Conservation (phyloP, 2,113 vertebrate genomes). For the Trichechus manatus region DNA sequence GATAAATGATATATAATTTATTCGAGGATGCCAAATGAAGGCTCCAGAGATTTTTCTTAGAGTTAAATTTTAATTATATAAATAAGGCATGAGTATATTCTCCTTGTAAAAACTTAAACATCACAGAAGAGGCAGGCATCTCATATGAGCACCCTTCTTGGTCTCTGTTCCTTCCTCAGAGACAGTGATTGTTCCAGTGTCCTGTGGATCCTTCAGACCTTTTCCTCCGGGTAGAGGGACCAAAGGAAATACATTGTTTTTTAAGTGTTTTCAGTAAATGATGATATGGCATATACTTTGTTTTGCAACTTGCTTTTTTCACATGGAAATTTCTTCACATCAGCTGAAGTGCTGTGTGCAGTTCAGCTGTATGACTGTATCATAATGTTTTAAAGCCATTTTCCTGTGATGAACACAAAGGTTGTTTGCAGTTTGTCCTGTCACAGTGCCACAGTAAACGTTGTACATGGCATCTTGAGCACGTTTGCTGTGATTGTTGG, state of each 20-base stretch:
- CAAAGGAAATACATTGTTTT: not conserved
- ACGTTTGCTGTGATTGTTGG: not conserved
- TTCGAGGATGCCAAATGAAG: not conserved
- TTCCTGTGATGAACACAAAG: not conserved
- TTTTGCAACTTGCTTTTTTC: not conserved
- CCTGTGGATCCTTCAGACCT: not conserved
- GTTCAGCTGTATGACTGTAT: not conserved
- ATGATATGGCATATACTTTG: not conserved
- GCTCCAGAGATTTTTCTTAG: not conserved
- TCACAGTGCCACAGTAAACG: not conserved
- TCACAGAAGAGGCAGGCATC: not conserved
- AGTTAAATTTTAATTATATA: not conserved
- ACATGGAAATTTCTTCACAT: not conserved
- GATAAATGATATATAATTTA: not conserved
- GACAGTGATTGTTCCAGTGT: too few relatives aligned
- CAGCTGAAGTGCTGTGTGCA: not conserved
- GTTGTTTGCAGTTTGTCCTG: not conserved
- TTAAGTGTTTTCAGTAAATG: not conserved
- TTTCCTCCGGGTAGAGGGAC: not conserved
- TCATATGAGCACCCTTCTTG: not conserved
- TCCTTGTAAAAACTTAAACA: not conserved
- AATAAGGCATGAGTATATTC: conserved; percentile 5
- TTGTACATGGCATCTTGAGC: not conserved
- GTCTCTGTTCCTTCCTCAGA: not conserved
- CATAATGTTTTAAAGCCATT: not conserved